Conservation (phyloP, 1,140 invertebrate species). For the Zaprionus taronus region DNA sequence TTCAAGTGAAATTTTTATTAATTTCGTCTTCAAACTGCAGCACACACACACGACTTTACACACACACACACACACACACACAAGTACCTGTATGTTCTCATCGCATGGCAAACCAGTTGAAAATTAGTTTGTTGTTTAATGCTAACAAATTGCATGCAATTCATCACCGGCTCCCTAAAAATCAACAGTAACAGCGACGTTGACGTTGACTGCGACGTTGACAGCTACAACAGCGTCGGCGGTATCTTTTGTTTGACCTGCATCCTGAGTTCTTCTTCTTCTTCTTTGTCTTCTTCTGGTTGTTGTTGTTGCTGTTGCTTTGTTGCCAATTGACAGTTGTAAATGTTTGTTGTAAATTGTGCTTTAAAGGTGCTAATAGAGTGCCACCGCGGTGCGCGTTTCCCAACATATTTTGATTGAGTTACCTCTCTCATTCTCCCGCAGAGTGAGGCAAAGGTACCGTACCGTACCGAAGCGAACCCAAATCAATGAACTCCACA, state of each 20-base stretch:
- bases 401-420: conserved; percentile 73
- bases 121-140: conserved; percentile 75
- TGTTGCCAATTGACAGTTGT: conserved; percentile 84
- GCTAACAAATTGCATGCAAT: conserved; percentile 79
- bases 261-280: conserved; percentile 67
- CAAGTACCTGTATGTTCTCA: conserved; percentile 48
- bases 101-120: conserved; percentile 58
- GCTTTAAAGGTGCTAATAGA: conserved; percentile 84
- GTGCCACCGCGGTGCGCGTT: conserved; percentile 81
- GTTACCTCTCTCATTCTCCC: conserved; percentile 49
- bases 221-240: conserved; percentile 26
- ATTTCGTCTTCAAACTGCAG: conserved; percentile 77
- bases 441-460: background rate
- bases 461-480: conserved; percentile 16
- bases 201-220: background rate
- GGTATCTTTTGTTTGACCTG: conserved; percentile 74
- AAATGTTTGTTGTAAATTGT: conserved; percentile 83
- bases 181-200: conserved; percentile 14
- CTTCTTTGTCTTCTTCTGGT: conserved; percentile 6
- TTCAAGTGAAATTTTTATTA: conserved; percentile 84
- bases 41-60: conserved; percentile 44
- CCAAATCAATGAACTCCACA: conserved; percentile 76
- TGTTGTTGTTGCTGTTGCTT: conserved; percentile 50
- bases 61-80: conserved; percentile 19
- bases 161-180: conserved; percentile 62